Percentiles rank a stretch among this genome's conserved stretches.
Evolutionary conservation across 2,113 vertebrate genomes (phyloP).

Genomic region (Fulica atra): DNA sequence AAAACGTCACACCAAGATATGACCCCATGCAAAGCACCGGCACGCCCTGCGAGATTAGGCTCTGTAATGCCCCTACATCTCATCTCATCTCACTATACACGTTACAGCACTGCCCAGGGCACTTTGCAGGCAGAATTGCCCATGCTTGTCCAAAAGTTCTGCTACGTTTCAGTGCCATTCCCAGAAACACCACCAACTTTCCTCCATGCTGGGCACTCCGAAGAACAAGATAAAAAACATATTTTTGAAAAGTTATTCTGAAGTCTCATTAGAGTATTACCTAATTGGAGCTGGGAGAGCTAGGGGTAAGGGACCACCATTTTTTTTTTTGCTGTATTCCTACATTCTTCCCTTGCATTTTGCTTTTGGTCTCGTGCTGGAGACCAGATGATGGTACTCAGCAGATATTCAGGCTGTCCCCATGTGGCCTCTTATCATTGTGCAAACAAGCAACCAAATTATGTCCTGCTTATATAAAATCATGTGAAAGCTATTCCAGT

Average conservation of each 20-base stretch:
- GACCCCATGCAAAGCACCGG: not conserved
- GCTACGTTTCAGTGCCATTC: not conserved
- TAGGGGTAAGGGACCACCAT: not conserved
- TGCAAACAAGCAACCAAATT: not conserved
- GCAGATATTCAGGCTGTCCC: not conserved
- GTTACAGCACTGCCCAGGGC: not conserved
- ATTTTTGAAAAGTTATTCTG: not conserved
- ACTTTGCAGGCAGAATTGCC: not conserved
- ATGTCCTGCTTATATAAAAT: not conserved
- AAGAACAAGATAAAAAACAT: too few species aligned
- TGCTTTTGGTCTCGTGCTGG: not conserved
- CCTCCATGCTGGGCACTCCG: not conserved
- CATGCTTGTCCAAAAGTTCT: not conserved
- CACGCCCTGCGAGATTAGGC: not conserved
- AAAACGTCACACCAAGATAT: not conserved
- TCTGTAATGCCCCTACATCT: not conserved
- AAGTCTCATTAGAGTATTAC: not conserved
- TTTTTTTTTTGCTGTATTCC: not conserved
- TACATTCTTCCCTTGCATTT: not conserved
- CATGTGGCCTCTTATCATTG: accelerated
- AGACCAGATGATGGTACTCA: not conserved
- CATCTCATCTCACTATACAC: accelerated
- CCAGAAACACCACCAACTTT: not conserved
- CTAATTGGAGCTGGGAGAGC: not conserved
- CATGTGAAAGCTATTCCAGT: not conserved